Evolutionary conservation across 2,113 vertebrate genomes (phyloP).

Genomic region (Tenebrosternarchus preto): DNA sequence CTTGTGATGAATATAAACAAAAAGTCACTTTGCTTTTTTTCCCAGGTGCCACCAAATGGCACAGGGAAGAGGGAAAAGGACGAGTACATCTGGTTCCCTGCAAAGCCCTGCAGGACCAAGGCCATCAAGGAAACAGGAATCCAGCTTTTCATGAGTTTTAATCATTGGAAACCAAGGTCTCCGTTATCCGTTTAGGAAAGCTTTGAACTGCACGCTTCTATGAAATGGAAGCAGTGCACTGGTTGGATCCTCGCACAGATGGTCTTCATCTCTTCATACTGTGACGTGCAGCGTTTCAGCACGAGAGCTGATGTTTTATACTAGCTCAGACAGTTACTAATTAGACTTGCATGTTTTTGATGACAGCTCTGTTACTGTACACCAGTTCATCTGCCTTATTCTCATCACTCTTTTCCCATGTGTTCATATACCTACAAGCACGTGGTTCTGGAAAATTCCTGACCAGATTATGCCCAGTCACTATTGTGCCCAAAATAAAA

Average conservation of each 20-base stretch:
- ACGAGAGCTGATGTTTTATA: not conserved
- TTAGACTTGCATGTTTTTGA: not conserved
- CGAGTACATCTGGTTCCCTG: not conserved
- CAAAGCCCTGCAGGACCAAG: not conserved
- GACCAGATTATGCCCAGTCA: no score
- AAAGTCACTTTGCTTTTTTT: conserved; percentile 45
- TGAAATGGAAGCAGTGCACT: not conserved
- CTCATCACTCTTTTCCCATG: no score
- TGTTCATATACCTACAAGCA: no score
- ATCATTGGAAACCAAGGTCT: not conserved
- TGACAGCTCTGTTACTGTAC: not conserved
- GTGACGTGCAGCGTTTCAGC: no score
- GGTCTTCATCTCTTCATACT: not conserved
- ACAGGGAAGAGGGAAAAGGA: not conserved
- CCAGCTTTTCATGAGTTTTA: not conserved
- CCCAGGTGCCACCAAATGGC: no score
- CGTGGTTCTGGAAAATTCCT: no score
- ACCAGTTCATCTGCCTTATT: no score
- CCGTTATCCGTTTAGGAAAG: not conserved
- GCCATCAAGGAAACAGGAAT: not conserved
- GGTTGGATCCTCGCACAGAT: not conserved
- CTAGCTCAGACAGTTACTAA: not conserved
- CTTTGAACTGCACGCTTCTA: not conserved
- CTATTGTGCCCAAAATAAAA: no score
- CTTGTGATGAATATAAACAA: not conserved